Conservation (phyloP, 2,797 vertebrate species). For the Pseudochaenichthys georgianus region DNA sequence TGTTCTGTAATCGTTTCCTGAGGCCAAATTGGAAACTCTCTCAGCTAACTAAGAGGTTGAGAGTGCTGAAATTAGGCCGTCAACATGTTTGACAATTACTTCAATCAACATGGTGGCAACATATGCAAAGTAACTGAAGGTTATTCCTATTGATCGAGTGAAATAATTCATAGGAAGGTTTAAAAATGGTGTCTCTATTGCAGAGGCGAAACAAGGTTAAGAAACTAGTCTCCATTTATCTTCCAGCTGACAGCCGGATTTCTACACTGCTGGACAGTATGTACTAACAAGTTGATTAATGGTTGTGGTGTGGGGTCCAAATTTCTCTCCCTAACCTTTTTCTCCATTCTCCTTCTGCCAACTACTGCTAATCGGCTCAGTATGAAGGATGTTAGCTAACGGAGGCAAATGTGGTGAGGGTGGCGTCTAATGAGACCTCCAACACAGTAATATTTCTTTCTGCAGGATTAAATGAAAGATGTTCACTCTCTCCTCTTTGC, state of each 20-base stretch:
- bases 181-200: constrained; percentile 34
- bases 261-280: constrained; percentile 11
- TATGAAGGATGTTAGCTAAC: neutral
- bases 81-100: neutral
- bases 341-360: constrained; percentile 1
- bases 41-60: neutral
- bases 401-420: neutral
- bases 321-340: neutral
- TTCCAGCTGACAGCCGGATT: constrained; percentile 34
- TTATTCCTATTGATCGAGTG: constrained; percentile 5
- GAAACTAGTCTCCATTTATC: constrained; percentile 34
- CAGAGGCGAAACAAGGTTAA: constrained; percentile 24
- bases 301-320: constrained; percentile 34
- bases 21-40: neutral
- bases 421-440: neutral
- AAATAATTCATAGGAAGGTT: neutral
- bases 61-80: neutral
- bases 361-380: neutral
- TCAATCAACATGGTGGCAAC: constrained; percentile 9
- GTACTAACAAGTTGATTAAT: constrained; percentile 61
- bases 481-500: neutral
- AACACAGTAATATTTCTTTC: neutral
- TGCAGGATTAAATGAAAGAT: neutral
- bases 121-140: constrained; percentile 15
- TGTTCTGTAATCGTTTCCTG: constrained; percentile 5